Conservation (phyloP, 2,888 invertebrate species). For the Nysson spinosus region DNA sequence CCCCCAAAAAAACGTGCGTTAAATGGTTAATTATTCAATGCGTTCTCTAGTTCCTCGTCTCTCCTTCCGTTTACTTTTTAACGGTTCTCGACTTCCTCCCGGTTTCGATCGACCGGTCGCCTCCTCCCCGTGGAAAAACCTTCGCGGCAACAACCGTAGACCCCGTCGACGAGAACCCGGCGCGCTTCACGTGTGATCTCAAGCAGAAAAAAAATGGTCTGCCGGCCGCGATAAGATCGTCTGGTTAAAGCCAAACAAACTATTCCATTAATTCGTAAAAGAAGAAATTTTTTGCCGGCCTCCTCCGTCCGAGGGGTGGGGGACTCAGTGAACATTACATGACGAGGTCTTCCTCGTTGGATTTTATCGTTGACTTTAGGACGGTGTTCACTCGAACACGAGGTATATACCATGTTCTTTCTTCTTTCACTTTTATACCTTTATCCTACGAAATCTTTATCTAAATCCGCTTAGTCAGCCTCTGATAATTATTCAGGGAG, state of each 20-base stretch:
- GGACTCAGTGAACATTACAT: constrained; percentile 21
- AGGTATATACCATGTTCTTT: too few relatives aligned
- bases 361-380: too few relatives aligned
- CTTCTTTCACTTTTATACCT: background rate
- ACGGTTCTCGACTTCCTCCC: constrained; percentile 62
- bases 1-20: too few relatives aligned
- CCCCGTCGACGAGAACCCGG: constrained; percentile 21
- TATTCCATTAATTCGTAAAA: constrained; percentile 61
- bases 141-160: constrained; percentile 12
- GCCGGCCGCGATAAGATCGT: constrained; percentile 59
- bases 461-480: constrained; percentile 45
- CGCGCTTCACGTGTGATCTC: constrained; percentile 58
- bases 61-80: constrained; percentile 61
- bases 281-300: constrained; percentile 55
- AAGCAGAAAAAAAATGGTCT: constrained; percentile 63
- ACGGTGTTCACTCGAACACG: too few relatives aligned
- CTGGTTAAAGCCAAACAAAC: constrained; percentile 62
- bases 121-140: constrained; percentile 33
- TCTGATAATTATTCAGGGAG: constrained; percentile 49
- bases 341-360: constrained; percentile 13
- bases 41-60: constrained; percentile 27
- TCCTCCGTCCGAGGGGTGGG: constrained; percentile 12
- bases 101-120: constrained; percentile 58
- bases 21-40: constrained; percentile 52
- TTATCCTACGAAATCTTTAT: constrained; percentile 33